Evolutionary conservation across 2,797 vertebrate genomes (phyloP), one percentile per base, ranked within the genome.

Genomic region (Poeciliopsis infans): DNA sequence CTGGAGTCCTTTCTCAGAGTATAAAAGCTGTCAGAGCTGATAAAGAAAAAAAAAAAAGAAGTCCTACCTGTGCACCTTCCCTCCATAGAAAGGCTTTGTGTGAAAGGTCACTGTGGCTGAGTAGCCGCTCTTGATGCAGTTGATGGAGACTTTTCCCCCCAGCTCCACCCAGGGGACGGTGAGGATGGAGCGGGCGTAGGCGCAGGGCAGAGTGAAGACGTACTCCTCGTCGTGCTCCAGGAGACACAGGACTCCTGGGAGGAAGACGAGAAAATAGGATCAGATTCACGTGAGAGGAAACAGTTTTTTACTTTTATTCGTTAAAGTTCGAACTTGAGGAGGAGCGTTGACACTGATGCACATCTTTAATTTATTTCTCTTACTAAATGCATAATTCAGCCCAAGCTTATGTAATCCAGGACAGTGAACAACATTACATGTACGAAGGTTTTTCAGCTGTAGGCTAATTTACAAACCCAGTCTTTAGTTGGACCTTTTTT

Each of bases 101-200:
- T 99, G 97, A 93, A 99, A 99, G 0, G 95, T 97, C 91, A 99
- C 97, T 0, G 95, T 94, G 75, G 98, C 97, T 0, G 97, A 96
- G 92, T 98, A 99, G 39, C 98, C 98, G 0, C 96, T 97, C 93
- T 97, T 97, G 83, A 91, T 96, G 79, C 98, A 99, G 86, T 1
- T 96, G 93, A 99, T 98, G 93, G 93, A 96, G 87, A 98, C 96
- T 86, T 99, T 99, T 0, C 98, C 98, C 55, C 98, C 98, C 2
- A 99, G 96, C 92, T 99, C 98, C 90, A 98, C 97, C 98, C 98
- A 99, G 0, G 98, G 98, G 87, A 99, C 96, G 11, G 98, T 99
- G 86, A 99, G 97, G 89, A 99, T 99, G 7, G 98, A 99, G 78
- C 98, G 97, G 66, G 97, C 98, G 0, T 98, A 99, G 94, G 98